Percentiles rank a stretch among this genome's conserved stretches.
Evolutionary conservation across 2,888 invertebrate species (phyloP).

Genomic region (Subacronicta megacephala): DNA sequence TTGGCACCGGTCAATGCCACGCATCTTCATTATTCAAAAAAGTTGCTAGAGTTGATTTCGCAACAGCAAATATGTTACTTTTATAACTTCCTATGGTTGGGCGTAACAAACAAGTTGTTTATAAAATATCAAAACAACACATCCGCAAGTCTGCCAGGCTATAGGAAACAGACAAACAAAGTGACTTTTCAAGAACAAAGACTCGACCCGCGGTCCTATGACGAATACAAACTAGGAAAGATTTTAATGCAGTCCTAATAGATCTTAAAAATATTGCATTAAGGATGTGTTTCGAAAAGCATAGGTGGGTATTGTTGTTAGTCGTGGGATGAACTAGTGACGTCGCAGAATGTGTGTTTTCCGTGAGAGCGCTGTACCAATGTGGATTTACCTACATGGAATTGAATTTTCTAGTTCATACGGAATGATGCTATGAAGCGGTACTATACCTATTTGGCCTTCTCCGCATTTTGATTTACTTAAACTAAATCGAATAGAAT

Average conservation of each 20-base stretch:
- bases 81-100: constrained; percentile 41
- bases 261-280: constrained; percentile 34
- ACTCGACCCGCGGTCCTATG: constrained; percentile 68
- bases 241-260: constrained; percentile 34
- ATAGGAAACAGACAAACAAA: constrained; percentile 73
- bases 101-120: constrained; percentile 66
- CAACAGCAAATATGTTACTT: constrained; percentile 40
- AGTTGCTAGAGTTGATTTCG: constrained; percentile 23
- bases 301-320: constrained; percentile 13
- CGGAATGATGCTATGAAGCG: constrained; percentile 3
- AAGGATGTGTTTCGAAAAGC: constrained; percentile 44
- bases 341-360: constrained; percentile 68
- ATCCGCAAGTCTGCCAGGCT: constrained; percentile 61
- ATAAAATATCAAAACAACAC: constrained; percentile 70
- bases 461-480: constrained; percentile 1
- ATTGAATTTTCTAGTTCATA: constrained; percentile 59
- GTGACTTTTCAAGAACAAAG: constrained; percentile 76
- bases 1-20: constrained; percentile 15
- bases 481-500: constrained; percentile 9
- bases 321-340: constrained; percentile 58
- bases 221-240: constrained; percentile 66
- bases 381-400: constrained; percentile 52
- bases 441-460: neutral
- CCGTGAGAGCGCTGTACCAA: constrained; percentile 55
- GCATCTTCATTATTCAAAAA: constrained; percentile 36